A percentile compares a stretch with the other conserved stretches of the same genome.
Conservation (phyloP, 1,140 invertebrate species). For the Akabosia matsudoensis region DNA sequence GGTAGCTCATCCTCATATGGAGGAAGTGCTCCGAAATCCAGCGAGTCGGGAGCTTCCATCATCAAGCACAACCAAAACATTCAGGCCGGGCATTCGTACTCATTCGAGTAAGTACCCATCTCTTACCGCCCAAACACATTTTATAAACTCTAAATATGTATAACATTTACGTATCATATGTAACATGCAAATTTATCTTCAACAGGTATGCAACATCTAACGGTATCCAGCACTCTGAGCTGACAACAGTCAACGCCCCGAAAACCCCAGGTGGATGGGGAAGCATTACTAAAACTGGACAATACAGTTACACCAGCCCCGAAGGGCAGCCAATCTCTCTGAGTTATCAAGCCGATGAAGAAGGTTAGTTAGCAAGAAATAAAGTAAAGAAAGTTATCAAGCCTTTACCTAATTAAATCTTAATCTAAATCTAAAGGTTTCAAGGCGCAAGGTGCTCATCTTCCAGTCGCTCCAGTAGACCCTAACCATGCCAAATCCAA, state of each 20-base stretch:
- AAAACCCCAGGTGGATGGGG: not conserved
- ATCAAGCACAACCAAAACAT: slow-evolving; percentile 18
- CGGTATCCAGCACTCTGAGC: slow-evolving; percentile 15
- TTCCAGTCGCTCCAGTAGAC: too few species aligned
- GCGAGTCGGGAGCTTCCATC: not conserved
- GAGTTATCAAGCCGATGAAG: slow-evolving; percentile 1
- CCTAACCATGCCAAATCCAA: too few species aligned
- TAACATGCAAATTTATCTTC: not conserved
- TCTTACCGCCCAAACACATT: too few species aligned
- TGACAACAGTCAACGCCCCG: not conserved
- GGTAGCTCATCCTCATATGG: not conserved
- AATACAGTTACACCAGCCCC: not conserved
- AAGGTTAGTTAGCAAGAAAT: too few species aligned
- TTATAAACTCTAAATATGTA: too few species aligned
- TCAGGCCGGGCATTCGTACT: not conserved
- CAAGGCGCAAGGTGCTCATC: too few species aligned
- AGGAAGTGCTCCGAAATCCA: not conserved
- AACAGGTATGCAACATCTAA: not conserved
- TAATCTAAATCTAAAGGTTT: too few species aligned
- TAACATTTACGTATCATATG: too few species aligned
- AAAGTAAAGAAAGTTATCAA: too few species aligned
- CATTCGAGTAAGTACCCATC: slow-evolving; percentile 8
- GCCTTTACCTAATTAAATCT: too few species aligned
- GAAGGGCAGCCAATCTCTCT: slow-evolving; percentile 3
- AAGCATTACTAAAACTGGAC: not conserved